Base-by-base conservation (phyloP, 1,140 invertebrate genomes). In the Oncopodura yosiiana region DNA sequence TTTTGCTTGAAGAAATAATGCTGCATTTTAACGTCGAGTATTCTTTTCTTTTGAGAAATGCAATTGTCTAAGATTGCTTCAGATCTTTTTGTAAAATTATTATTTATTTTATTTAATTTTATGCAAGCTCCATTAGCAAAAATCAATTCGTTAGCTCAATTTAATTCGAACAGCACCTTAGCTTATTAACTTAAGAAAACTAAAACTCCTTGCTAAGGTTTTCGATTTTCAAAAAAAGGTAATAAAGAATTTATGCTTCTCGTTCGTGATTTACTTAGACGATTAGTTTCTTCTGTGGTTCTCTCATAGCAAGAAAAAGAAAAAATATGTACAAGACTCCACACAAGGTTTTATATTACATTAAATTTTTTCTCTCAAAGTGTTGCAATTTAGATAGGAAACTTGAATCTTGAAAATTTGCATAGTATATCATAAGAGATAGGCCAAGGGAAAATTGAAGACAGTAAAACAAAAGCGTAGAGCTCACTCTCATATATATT, bases 161-260 rank as follows among this genome's bases (percentile, higher is more conserved):
- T n/a, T n/a, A n/a, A n/a, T n/a, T n/a, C n/a, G n/a, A n/a, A n/a
- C n/a, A n/a, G n/a, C n/a, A n/a, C n/a, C n/a, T n/a, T n/a, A n/a
- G n/a, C n/a, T n/a, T n/a, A n/a, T n/a, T n/a, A n/a, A n/a, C n/a
- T n/a, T n/a, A n/a, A n/a, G n/a, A n/a, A n/a, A n/a, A n/a, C n/a
- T n/a, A n/a, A n/a, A n/a, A n/a, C n/a, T n/a, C n/a, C n/a, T n/a
- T n/a, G n/a, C n/a, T n/a, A n/a, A n/a, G 36, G 32, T 34, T 49
- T 49, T 49, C 46, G 38, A 49, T 49, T 49, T 49, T 49, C 46
- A 26, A 30, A n/a, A n/a, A n/a, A n/a, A 18, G 36, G 27, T 49
- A 49, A 49, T 49, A 49, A 37, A 49, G 46, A 49, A n/a, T 49
- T 49, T 49, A 49, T 49, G 46, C 46, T 38, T 24, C 36, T 49